Conservation (phyloP, 2,797 vertebrate species). For the Passerculus sandwichensis region DNA sequence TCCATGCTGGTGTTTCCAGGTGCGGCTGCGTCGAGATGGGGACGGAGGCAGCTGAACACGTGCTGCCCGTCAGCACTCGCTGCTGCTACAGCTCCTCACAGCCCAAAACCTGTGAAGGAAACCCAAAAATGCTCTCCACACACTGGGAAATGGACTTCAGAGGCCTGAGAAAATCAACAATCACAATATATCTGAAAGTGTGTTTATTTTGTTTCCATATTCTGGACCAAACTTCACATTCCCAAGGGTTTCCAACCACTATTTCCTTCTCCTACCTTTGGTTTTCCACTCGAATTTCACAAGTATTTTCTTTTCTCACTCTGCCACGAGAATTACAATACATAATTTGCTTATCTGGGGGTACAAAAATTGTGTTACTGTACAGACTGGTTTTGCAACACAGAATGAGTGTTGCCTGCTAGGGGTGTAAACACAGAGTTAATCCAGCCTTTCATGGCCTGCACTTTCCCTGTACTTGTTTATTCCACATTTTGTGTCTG, state of each 20-base stretch:
- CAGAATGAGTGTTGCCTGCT: not conserved
- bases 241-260: not conserved
- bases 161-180: not conserved
- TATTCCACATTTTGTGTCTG: not conserved
- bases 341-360: constrained; percentile 11
- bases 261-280: not conserved
- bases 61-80: not conserved
- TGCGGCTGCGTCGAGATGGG: rapidly evolving
- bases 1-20: not conserved
- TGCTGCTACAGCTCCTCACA: not conserved
- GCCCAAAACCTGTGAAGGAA: not conserved
- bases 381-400: constrained; percentile 23
- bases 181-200: not conserved
- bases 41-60: not conserved
- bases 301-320: not conserved
- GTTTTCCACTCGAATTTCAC: not conserved
- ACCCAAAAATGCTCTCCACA: not conserved
- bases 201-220: not conserved
- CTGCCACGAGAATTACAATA: not conserved
- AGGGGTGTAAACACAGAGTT: not conserved
- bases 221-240: not conserved
- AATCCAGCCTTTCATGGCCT: not conserved
- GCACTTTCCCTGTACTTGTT: constrained; percentile 32
- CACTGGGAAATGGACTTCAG: not conserved
- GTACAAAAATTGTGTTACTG: not conserved